Conservation (phyloP, 2,113 vertebrate genomes). For the Catagonus wagneri region DNA sequence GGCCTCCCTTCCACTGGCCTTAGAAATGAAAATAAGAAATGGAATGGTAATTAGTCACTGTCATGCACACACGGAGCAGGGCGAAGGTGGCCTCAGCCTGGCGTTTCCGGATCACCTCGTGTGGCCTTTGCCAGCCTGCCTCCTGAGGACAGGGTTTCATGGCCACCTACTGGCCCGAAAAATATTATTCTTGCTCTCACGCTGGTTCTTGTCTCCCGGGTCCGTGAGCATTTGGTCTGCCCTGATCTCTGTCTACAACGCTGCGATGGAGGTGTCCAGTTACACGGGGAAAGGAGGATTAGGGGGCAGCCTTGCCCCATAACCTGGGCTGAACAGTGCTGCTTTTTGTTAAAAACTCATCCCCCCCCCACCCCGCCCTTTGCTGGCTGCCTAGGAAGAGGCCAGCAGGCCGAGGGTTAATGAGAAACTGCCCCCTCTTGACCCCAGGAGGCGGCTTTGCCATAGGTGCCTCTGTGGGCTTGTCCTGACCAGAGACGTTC, state of each 20-base stretch:
- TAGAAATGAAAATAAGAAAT: conserved; percentile 67
- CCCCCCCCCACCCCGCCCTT: not conserved
- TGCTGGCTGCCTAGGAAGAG: not conserved
- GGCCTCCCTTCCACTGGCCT: conserved; percentile 9
- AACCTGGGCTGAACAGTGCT: conserved; percentile 19
- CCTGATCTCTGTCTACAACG: conserved; percentile 51
- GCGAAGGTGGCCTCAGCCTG: conserved; percentile 21
- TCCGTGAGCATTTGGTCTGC: not conserved
- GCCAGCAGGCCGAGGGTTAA: not conserved
- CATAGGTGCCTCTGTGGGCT: not conserved
- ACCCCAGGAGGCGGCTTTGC: not conserved
- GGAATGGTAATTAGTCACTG: conserved; percentile 72
- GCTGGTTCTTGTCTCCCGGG: conserved; percentile 48
- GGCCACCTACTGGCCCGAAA: conserved; percentile 70
- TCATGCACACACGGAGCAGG: conserved; percentile 46
- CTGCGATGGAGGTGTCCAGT: conserved; percentile 57
- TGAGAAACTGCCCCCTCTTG: not conserved
- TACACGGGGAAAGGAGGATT: conserved; percentile 27
- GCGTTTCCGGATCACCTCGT: conserved; percentile 59
- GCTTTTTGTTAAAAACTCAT: conserved; percentile 9
- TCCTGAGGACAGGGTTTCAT: not conserved
- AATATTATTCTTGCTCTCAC: conserved; percentile 71
- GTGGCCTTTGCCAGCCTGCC: conserved; percentile 37
- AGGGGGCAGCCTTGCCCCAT: not conserved
- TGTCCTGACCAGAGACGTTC: not conserved